phyloP scores from a whole-genome alignment of 92 coral and sea anemone species.

The Plumapathes pennacea region DNA sequence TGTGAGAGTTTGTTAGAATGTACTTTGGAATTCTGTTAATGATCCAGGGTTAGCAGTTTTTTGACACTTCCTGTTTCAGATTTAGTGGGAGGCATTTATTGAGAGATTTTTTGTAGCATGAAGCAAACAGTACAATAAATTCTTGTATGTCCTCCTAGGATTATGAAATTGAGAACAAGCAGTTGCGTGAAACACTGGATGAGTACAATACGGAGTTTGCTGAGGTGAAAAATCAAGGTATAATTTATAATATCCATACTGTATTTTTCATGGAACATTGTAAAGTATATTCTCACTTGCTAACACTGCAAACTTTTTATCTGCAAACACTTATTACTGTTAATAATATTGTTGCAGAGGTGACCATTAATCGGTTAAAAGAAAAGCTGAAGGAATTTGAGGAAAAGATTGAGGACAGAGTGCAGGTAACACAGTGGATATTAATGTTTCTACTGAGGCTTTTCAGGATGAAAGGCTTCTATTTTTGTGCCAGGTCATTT shows the following conservation, averaged over 20 bases:
- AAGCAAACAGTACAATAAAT: background rate
- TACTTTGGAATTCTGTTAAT: too few relatives aligned
- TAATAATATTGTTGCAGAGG: constrained; percentile 78
- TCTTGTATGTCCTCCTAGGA: constrained; percentile 46
- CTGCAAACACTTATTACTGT: background rate
- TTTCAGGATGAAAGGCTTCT: background rate
- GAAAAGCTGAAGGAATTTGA: constrained; percentile 95
- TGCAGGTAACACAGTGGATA: constrained; percentile 63
- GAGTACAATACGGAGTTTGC: constrained; percentile 99
- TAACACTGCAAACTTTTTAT: background rate
- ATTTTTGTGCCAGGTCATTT: background rate
- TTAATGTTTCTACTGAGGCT: background rate
- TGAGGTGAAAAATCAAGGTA: constrained; percentile 98
- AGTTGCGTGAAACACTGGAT: constrained; percentile 84
- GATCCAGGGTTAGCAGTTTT: too few relatives aligned
- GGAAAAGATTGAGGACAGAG: constrained; percentile 94
- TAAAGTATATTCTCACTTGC: background rate
- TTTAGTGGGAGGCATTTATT: background rate
- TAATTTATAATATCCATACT: background rate
- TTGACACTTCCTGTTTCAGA: background rate
- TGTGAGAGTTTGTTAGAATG: too few relatives aligned
- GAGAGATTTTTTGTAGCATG: background rate
- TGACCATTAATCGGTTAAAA: constrained; percentile 85
- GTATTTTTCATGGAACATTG: background rate
- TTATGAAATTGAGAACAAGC: constrained; percentile 96